These are phyloP conservation scores for Chiloscyllium plagiosum DNA, from an alignment of 2,113 vertebrate genomes.

Conservation along the genomic window DNA sequence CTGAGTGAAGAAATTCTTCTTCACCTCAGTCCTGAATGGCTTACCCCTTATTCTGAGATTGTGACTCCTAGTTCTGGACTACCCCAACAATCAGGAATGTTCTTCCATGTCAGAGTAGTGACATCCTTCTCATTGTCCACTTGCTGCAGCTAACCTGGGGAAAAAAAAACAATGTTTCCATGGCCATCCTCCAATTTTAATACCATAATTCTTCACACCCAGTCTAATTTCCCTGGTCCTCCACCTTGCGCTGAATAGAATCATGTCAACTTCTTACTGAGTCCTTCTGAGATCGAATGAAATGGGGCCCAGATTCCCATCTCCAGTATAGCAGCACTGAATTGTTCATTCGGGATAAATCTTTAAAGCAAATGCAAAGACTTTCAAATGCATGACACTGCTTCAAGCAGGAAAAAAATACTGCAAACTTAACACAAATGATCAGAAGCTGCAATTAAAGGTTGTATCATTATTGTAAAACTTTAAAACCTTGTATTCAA, in stretches of 20 bases:
- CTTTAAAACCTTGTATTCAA: neutral
- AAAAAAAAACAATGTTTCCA: neutral
- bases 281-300: neutral
- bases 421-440: neutral
- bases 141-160: neutral
- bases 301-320: neutral
- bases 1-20: too few species aligned
- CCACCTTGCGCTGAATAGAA: neutral
- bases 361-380: neutral
- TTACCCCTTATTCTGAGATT: too few species aligned
- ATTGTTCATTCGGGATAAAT: neutral
- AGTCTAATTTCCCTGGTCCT: neutral
- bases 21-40: too few species aligned
- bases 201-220: neutral
- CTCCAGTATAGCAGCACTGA: neutral
- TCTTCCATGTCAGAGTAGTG: neutral
- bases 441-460: neutral
- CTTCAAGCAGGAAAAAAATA: neutral
- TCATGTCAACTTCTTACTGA: neutral
- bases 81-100: too few species aligned
- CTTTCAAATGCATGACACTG: neutral
- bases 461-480: neutral
- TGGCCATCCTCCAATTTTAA: neutral
- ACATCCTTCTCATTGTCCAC: neutral
- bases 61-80: too few species aligned